Conservation (phyloP, 2,888 invertebrate genomes). For the Tinea semifulvella region DNA sequence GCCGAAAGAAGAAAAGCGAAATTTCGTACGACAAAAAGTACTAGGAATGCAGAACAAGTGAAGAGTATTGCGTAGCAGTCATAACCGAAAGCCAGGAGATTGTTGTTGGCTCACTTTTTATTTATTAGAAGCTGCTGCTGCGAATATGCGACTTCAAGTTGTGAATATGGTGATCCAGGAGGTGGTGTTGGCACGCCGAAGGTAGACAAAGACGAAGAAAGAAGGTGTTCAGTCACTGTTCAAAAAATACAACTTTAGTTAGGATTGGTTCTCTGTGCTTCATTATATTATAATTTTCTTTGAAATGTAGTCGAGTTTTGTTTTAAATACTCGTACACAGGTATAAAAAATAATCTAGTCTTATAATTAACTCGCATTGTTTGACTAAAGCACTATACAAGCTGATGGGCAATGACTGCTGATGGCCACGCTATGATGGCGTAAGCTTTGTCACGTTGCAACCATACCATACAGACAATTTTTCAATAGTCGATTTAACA, state of each 20-base stretch:
- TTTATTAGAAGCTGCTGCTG: constrained; percentile 55
- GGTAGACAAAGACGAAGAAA: constrained; percentile 70
- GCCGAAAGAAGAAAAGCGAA: not conserved
- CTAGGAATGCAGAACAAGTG: not conserved
- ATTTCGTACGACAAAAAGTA: not conserved
- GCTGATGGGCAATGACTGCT: too few species aligned
- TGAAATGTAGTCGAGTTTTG: too few species aligned
- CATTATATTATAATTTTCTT: too few species aligned
- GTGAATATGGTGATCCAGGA: constrained; percentile 59
- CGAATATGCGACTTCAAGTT: constrained; percentile 68
- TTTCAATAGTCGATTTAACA: too few species aligned
- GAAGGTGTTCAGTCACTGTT: constrained; percentile 73
- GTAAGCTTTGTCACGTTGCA: too few species aligned
- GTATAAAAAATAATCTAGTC: too few species aligned
- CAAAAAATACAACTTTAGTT: not conserved
- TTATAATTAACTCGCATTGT: too few species aligned
- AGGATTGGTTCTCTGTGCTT: too few species aligned
- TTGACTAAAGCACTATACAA: too few species aligned
- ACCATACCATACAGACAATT: too few species aligned
- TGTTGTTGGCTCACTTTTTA: constrained; percentile 23
- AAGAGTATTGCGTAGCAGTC: not conserved
- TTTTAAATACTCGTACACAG: too few species aligned
- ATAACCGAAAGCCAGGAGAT: not conserved
- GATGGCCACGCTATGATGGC: too few species aligned
- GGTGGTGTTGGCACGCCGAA: constrained; percentile 76